phyloP scores from a whole-genome alignment of 2,113 vertebrate species.

The Saguinus midas region DNA sequence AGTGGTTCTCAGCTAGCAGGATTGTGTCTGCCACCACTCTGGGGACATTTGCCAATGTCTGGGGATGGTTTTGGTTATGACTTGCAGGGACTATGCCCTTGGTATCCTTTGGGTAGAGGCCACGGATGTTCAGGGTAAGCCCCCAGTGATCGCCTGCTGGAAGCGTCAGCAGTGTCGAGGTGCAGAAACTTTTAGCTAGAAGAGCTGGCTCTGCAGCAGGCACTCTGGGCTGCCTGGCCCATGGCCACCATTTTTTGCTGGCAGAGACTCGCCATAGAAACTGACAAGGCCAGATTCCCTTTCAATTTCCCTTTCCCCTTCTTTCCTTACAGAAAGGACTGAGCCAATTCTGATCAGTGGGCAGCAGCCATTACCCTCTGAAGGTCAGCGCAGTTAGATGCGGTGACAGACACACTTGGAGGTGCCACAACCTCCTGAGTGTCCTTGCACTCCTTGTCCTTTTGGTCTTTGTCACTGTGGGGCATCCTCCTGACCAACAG shows the following conservation, averaged over 20 bases:
- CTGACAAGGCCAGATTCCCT: not conserved
- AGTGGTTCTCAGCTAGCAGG: not conserved
- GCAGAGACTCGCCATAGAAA: not conserved
- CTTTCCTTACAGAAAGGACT: not conserved
- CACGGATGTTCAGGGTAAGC: not conserved
- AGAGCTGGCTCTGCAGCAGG: not conserved
- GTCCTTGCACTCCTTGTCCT: too few relatives aligned
- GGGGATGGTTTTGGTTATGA: not conserved
- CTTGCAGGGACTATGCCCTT: not conserved
- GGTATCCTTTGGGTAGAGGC: not conserved
- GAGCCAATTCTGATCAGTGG: not conserved
- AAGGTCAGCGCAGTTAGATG: too few relatives aligned
- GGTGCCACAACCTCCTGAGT: not conserved
- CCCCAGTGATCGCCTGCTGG: not conserved
- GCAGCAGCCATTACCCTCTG: not conserved
- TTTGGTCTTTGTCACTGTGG: not conserved
- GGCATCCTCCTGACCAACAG: not conserved
- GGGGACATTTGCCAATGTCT: not conserved
- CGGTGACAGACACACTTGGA: accelerated
- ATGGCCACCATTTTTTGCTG: not conserved
- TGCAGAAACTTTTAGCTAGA: not conserved
- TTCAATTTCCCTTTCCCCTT: not conserved
- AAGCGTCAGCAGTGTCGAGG: not conserved
- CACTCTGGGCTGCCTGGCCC: not conserved
- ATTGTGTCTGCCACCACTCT: not conserved